A percentile compares a stretch with the other conserved stretches of the same genome.
Conservation (phyloP, 2,113 vertebrate species). For the Otocyon megalotis region DNA sequence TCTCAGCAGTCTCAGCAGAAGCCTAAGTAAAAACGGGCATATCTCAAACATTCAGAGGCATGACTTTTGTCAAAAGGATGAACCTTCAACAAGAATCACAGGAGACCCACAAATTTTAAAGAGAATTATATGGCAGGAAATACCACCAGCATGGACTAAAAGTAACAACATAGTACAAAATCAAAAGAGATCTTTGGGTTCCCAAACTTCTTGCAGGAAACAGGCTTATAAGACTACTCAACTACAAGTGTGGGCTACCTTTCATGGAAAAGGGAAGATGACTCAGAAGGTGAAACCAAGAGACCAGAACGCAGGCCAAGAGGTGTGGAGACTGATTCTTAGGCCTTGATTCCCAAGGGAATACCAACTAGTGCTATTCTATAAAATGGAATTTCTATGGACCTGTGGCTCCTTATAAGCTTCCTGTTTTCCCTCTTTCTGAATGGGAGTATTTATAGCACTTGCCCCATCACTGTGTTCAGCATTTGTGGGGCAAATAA, state of each 20-base stretch:
- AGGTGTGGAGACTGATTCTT: not conserved
- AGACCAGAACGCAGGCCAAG: not conserved
- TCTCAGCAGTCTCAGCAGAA: constrained; percentile 27
- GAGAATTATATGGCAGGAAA: not conserved
- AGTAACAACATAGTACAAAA: not conserved
- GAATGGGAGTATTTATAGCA: not conserved
- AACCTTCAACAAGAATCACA: not conserved
- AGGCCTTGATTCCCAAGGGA: not conserved
- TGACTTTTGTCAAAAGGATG: not conserved
- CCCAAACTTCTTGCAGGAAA: not conserved
- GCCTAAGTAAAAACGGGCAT: not conserved
- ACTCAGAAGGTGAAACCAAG: not conserved
- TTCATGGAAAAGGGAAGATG: not conserved
- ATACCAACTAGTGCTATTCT: not conserved
- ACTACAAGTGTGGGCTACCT: not conserved
- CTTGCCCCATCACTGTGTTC: not conserved
- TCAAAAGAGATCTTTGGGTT: not conserved
- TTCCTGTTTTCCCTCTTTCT: not conserved
- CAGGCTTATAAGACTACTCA: not conserved
- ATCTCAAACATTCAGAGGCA: not conserved
- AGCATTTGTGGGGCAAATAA: not conserved
- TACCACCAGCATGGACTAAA: not conserved
- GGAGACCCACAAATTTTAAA: constrained; percentile 9
- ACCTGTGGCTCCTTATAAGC: not conserved
- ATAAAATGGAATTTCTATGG: not conserved